Conservation (phyloP, 2,113 vertebrate genomes). For the Anoplopoma fimbria region DNA sequence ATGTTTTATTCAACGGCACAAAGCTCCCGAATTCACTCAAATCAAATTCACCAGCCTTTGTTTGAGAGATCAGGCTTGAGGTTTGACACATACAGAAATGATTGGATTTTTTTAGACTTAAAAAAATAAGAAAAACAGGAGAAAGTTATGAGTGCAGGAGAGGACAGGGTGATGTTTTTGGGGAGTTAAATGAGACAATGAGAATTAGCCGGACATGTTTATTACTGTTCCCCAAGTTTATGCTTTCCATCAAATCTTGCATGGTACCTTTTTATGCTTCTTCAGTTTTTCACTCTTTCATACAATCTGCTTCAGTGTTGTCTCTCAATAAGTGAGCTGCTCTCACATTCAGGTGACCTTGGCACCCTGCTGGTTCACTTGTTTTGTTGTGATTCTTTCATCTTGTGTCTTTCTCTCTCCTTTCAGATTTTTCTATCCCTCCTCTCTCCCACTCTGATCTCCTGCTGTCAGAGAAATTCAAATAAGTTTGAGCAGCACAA, state of each 20-base stretch:
- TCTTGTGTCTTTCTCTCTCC: slow-evolving; percentile 49
- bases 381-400: slow-evolving; percentile 72
- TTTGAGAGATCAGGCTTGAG: slow-evolving; percentile 80
- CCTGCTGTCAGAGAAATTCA: slow-evolving; percentile 67
- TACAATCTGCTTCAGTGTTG: slow-evolving; percentile 5
- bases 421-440: slow-evolving; percentile 48
- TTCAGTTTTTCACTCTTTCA: slow-evolving; percentile 21
- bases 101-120: slow-evolving; percentile 75
- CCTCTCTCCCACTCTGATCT: slow-evolving; percentile 60
- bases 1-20: slow-evolving; percentile 86
- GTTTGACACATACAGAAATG: slow-evolving; percentile 82
- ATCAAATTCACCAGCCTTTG: slow-evolving; percentile 82
- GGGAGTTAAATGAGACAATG: slow-evolving; percentile 8
- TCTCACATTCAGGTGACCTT: slow-evolving; percentile 63
- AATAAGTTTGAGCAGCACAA: slow-evolving; percentile 32
- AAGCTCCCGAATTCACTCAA: slow-evolving; percentile 81
- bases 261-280: neutral
- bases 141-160: slow-evolving; percentile 36
- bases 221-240: neutral
- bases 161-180: neutral
- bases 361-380: slow-evolving; percentile 67
- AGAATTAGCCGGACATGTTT: neutral
- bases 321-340: slow-evolving; percentile 39
- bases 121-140: slow-evolving; percentile 47
- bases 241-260: neutral